Evolutionary conservation across 2,888 invertebrate species (phyloP), one percentile per base, ranked within the genome.

Genomic region (Leptodirus hochenwartii): DNA sequence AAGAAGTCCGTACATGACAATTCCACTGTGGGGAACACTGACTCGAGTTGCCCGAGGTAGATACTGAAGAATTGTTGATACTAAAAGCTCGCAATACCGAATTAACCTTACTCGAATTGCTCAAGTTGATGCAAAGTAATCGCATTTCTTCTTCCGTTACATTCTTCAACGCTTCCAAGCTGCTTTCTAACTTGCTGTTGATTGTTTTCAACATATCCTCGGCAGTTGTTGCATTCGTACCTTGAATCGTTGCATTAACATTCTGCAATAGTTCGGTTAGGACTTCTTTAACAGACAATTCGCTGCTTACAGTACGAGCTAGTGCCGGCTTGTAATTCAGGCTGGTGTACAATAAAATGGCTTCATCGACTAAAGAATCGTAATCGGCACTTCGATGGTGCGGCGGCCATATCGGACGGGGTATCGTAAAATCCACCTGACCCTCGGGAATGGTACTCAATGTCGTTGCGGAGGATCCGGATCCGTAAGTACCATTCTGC

Each of bases 391-490:
- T 38, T 26, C 34, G 22, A 26, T 22, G 30, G 11, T 30, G 27
- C 36, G 45, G 42, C 4, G 58, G 58, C 58, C 58, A 58, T 15
- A 58, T 51, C 4, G 58, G 56, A 34, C 51, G 47, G 3, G 59
- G 58, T 16, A 58, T 47, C 3, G 49, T 46, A 27, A 48, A 44
- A 41, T 58, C 58, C 2, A 58, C 48, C 33, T 47, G 43, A n/a
- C 58, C 59, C 44, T 59, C 59, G 3, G 56, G 58, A 25, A 59
- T 59, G 5, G 58, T 54, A n/a, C 47, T 54, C 15, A 59, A 45
- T 4, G 53, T 53, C 3, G 53, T 52, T 3, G 47, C 42, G 8
- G 46, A 44, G 9, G 44, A 43, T 8, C 44, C 45, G 3, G 46
- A 45, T 10, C 45, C 42, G 12, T 40, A 40, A 1, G 45, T 43